A percentile compares a stretch with the other conserved stretches of the same genome.
phyloP scores from a whole-genome alignment of 2,797 vertebrate genomes.

The Champsocephalus gunnari region DNA sequence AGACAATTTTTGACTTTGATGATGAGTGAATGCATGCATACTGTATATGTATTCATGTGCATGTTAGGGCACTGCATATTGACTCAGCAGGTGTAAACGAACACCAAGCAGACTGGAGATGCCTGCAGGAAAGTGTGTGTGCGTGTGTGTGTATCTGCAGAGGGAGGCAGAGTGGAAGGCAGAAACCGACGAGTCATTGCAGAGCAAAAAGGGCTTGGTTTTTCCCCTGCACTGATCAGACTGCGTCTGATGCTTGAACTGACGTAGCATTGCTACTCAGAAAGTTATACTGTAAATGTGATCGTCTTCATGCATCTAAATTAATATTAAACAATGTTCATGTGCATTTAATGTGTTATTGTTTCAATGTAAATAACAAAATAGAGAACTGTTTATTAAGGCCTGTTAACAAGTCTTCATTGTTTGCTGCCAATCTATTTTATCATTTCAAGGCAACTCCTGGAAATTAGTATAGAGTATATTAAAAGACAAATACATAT shows the following conservation, averaged over 20 bases:
- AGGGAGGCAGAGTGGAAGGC: slow-evolving; percentile 52
- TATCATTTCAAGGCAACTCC: background rate
- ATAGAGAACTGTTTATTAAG: background rate
- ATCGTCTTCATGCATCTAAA: background rate
- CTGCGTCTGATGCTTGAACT: slow-evolving; percentile 5
- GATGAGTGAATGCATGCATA: background rate
- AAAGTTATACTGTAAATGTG: background rate
- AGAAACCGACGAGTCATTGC: slow-evolving; percentile 68
- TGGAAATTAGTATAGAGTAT: background rate
- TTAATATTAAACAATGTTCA: background rate
- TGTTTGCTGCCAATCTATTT: background rate
- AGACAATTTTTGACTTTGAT: background rate
- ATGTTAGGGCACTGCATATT: background rate
- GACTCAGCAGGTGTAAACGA: slow-evolving; percentile 30
- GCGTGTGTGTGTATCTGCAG: slow-evolving; percentile 23
- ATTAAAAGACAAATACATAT: background rate
- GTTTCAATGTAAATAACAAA: background rate
- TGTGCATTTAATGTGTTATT: background rate
- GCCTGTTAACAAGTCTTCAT: background rate
- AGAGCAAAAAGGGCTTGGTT: slow-evolving; percentile 9
- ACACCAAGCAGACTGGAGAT: slow-evolving; percentile 7
- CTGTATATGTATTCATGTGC: background rate
- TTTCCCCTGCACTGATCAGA: slow-evolving; percentile 30
- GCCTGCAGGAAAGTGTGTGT: slow-evolving; percentile 42
- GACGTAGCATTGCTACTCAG: background rate